Base-by-base conservation (phyloP, 2,797 vertebrate genomes). In the Lindbergichthys nudifrons region DNA sequence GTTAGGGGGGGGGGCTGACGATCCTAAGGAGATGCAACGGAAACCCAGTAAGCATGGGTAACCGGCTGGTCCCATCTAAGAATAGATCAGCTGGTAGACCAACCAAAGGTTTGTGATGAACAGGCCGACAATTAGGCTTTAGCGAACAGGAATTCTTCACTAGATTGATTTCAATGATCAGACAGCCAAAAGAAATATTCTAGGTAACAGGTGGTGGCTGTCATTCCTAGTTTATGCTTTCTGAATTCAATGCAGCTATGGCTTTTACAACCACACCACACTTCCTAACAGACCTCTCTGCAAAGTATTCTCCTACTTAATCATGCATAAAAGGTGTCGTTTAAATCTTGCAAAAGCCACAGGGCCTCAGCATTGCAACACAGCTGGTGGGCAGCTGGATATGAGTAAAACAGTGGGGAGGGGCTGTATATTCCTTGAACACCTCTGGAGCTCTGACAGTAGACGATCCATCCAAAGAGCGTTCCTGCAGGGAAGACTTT, bases 381-480 rank as follows among this genome's bases (percentile, higher is more conserved):
- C 77, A 65, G 75, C 15, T 2, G 16, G 75, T 32, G 59, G 59
- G 56, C 76, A 82, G 72, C 69, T 88, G 84, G 86, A 86, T 77
- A 89, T 83, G 66, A 82, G 66, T 71, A 12, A 73, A 86, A 69
- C 81, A 61, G 59, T 57, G 12, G 32, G 61, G 47, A 71, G 57
- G 32, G 63, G n/a, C 30, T 65, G 30, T 59, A 65, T 62, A 63
- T 81, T 74, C 80, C 64, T 80, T 54, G 39, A 80, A 73, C 65
- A 84, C 80, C 73, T 81, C 73, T 65, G 69, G 75, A 83, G 78
- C 67, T 75, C 30, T 62, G 75, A 81, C 71, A 65, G 82, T 65
- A 69, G 57, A 58, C 80, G 57, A 87, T 90, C 67, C 71, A 85
- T 87, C 83, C 82, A 61, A 36, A 75, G 65, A 59, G 47, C 30